phyloP scores from a whole-genome alignment of 2,797 vertebrate genomes.

The Sternarchorhynchus goeldii region DNA sequence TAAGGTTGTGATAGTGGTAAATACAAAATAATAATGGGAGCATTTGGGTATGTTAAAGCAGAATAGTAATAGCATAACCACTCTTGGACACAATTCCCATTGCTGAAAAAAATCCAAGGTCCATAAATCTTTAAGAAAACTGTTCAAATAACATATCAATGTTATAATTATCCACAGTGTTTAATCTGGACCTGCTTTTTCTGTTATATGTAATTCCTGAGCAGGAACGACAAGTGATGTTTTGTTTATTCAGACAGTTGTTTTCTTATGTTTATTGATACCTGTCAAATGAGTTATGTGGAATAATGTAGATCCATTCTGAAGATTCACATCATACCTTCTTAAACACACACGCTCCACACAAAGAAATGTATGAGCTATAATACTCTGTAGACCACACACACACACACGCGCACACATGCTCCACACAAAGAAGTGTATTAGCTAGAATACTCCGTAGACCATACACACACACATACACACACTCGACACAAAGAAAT shows the following conservation, averaged over 20 bases:
- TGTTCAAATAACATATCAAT: too few relatives aligned
- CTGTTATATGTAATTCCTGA: background rate
- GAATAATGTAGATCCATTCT: slow-evolving; percentile 43
- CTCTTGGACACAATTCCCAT: too few relatives aligned
- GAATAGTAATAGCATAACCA: too few relatives aligned
- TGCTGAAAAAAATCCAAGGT: too few relatives aligned
- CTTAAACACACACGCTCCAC: background rate
- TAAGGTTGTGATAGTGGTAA: too few relatives aligned
- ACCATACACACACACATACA: slow-evolving; percentile 29
- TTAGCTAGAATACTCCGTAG: slow-evolving; percentile 46
- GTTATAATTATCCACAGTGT: too few relatives aligned
- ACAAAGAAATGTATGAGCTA: slow-evolving; percentile 32
- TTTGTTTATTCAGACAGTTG: slow-evolving; percentile 32
- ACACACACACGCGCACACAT: slow-evolving; percentile 54
- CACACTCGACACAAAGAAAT: slow-evolving; percentile 35
- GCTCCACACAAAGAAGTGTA: slow-evolving; percentile 25
- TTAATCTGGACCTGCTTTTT: too few relatives aligned
- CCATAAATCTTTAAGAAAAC: too few relatives aligned
- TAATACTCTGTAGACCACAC: slow-evolving; percentile 49
- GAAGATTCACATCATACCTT: slow-evolving; percentile 28
- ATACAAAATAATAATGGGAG: too few relatives aligned
- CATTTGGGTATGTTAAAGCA: too few relatives aligned
- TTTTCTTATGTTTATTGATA: slow-evolving; percentile 49
- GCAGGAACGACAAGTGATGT: slow-evolving; percentile 10
- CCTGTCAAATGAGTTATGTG: slow-evolving; percentile 41